Conservation (phyloP, 2,888 invertebrate species). For the Orgyia antiqua region DNA sequence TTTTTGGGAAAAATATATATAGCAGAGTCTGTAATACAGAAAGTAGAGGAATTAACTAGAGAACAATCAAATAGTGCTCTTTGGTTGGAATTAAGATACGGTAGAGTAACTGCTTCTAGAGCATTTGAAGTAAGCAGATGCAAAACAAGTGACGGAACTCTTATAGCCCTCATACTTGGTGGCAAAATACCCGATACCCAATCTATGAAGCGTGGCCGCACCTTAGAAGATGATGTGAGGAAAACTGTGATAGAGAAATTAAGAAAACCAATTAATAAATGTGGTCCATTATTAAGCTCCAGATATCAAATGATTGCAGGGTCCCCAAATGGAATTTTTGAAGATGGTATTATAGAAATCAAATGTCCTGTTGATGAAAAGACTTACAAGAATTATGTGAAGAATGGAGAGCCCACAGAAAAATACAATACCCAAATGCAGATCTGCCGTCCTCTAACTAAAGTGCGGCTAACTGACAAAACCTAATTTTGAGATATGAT, state of each 20-base stretch:
- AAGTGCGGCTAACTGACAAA: too few relatives aligned
- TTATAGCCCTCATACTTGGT: conserved; percentile 12
- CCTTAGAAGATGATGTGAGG: conserved; percentile 16
- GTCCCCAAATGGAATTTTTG: conserved; percentile 27
- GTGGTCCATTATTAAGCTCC: conserved; percentile 17
- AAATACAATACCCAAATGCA: conserved; percentile 6
- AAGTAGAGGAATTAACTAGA: conserved; percentile 4
- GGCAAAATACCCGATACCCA: conserved; percentile 19
- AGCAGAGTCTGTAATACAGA: conserved; percentile 1
- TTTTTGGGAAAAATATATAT: conserved; percentile 9
- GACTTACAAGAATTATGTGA: not conserved
- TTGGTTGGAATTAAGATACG: conserved; percentile 34
- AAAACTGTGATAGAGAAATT: conserved; percentile 15
- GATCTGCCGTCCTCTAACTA: too few relatives aligned
- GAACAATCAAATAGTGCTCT: conserved; percentile 10
- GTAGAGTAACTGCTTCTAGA: conserved; percentile 30
- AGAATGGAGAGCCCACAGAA: not conserved
- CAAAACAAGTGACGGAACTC: conserved; percentile 13
- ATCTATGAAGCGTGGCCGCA: conserved; percentile 17
- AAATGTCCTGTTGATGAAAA: conserved; percentile 5
- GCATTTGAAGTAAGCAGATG: conserved; percentile 32
- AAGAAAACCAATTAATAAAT: conserved; percentile 17
- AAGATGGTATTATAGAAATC: conserved; percentile 6
- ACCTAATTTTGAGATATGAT: too few relatives aligned
- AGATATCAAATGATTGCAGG: conserved; percentile 26